Evolutionary conservation across 2,797 vertebrate genomes (phyloP).

Genomic region (Hafferia zeledoni): DNA sequence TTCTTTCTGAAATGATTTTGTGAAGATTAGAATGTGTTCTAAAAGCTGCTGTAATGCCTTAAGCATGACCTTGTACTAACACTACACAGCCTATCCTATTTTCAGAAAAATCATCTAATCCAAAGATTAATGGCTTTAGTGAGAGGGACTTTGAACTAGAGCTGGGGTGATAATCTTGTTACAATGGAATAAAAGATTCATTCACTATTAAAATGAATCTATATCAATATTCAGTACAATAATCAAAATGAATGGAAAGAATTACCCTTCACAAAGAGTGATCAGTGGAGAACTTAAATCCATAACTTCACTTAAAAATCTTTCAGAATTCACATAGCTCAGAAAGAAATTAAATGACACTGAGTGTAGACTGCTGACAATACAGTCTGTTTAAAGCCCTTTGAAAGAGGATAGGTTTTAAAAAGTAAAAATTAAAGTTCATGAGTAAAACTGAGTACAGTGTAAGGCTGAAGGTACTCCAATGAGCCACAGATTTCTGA

Average conservation of each 20-base stretch:
- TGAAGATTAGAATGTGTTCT: neutral
- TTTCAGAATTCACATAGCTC: neutral
- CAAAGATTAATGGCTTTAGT: neutral
- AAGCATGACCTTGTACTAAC: neutral
- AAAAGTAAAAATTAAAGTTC: neutral
- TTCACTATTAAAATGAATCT: constrained; percentile 34
- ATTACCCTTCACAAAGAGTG: neutral
- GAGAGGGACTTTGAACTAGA: neutral
- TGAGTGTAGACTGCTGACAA: neutral
- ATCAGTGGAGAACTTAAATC: constrained; percentile 11
- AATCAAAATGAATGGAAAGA: constrained; percentile 28
- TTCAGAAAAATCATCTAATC: constrained; percentile 8
- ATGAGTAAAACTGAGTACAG: neutral
- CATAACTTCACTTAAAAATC: neutral
- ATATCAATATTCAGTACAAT: constrained; percentile 18
- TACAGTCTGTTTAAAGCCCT: neutral
- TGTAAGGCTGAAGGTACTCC: neutral
- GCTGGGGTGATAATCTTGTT: neutral
- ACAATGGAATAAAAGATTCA: constrained; percentile 30
- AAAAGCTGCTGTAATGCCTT: neutral
- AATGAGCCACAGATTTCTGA: neutral
- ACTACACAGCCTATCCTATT: neutral
- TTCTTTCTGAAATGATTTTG: constrained; percentile 1
- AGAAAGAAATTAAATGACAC: neutral
- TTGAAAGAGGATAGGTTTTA: neutral